These are phyloP conservation scores for Chelonus formosanus DNA, from an alignment of 2,888 invertebrate species.

Conservation along the genomic window DNA sequence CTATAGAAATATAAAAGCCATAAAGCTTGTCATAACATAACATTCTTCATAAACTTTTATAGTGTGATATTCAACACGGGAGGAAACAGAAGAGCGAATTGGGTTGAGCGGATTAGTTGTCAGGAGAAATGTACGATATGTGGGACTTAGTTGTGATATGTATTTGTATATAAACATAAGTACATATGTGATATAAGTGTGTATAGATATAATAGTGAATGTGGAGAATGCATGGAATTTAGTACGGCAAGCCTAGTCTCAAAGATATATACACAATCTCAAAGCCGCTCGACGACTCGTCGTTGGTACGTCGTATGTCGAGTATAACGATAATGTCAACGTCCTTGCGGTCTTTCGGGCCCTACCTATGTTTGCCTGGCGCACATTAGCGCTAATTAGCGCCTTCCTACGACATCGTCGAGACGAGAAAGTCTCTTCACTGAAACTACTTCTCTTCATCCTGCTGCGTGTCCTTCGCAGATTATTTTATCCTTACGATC, in stretches of 20 bases:
- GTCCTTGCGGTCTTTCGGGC: conserved; percentile 42
- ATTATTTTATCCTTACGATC: conserved; percentile 20
- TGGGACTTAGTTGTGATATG: too few relatives aligned
- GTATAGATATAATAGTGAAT: background rate
- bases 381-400: conserved; percentile 46
- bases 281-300: conserved; percentile 28
- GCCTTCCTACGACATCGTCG: conserved; percentile 37
- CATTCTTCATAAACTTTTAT: too few relatives aligned
- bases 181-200: background rate
- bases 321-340: conserved; percentile 43
- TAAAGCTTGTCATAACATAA: too few relatives aligned
- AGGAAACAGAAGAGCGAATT: too few relatives aligned
- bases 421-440: conserved; percentile 17
- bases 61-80: too few relatives aligned
- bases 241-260: conserved; percentile 20
- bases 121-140: too few relatives aligned
- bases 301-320: conserved; percentile 26
- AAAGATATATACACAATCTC: conserved; percentile 9
- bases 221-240: conserved; percentile 25
- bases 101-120: too few relatives aligned
- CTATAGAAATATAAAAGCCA: too few relatives aligned
- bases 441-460: background rate
- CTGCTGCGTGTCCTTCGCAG: conserved; percentile 17
- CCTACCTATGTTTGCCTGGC: conserved; percentile 43
- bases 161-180: too few relatives aligned